phyloP scores from a whole-genome alignment of 2,113 vertebrate species.

The Canis aureus region DNA sequence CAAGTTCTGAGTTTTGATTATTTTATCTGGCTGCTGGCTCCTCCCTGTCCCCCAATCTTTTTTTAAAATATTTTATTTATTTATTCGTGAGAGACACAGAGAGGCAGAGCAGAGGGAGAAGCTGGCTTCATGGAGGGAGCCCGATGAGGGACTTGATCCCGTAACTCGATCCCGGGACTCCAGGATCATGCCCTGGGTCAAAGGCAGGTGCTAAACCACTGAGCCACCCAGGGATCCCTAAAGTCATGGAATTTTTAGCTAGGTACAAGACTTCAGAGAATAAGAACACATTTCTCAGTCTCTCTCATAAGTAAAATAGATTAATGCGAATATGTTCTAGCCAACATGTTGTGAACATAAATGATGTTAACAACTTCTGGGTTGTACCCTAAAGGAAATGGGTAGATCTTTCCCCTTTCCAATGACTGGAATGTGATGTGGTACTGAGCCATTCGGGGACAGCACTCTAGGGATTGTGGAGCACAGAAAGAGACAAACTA shows the following conservation, averaged over 20 bases:
- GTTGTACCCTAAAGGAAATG: neutral
- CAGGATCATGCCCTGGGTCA: too few relatives aligned
- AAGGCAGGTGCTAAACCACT: too few relatives aligned
- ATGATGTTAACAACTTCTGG: conserved; percentile 4
- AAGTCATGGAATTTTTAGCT: conserved; percentile 25
- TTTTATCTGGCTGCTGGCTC: conserved; percentile 18
- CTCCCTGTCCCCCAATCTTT: neutral
- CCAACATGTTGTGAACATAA: neutral
- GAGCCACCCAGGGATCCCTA: too few relatives aligned
- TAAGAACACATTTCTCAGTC: neutral
- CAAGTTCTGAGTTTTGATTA: conserved; percentile 44
- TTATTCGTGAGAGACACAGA: too few relatives aligned
- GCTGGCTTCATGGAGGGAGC: too few relatives aligned
- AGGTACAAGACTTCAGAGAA: neutral
- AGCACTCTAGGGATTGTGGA: neutral
- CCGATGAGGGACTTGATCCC: too few relatives aligned
- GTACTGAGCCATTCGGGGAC: neutral
- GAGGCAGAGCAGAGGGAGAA: too few relatives aligned
- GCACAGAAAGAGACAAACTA: neutral
- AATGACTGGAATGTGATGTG: neutral
- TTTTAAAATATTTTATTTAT: neutral
- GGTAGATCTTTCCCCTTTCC: neutral
- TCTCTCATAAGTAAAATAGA: neutral
- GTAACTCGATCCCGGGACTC: too few relatives aligned
- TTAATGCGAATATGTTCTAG: conserved; percentile 2